A percentile compares a stretch with the other conserved stretches of the same genome.
Evolutionary conservation across 2,797 vertebrate genomes (phyloP).

Genomic region (Ambastaia sidthimunki): DNA sequence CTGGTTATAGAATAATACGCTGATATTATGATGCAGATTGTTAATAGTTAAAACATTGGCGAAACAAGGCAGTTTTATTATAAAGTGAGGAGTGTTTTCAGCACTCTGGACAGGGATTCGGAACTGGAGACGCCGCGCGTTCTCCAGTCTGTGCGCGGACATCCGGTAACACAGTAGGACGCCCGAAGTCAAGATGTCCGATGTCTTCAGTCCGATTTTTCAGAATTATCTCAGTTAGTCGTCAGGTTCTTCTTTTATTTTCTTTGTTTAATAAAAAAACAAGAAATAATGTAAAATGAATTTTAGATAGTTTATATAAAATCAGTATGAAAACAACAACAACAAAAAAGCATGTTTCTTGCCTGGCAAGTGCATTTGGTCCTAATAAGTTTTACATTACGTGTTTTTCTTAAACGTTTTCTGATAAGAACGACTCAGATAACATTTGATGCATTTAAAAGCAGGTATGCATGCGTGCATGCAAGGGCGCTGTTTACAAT

Average conservation of each 20-base stretch:
- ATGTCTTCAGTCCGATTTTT: not conserved
- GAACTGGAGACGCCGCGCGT: not conserved
- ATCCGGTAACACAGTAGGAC: not conserved
- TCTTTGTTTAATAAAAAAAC: no score
- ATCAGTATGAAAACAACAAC: no score
- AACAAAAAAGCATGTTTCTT: no score
- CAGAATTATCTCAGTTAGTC: not conserved
- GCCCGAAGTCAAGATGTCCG: not conserved
- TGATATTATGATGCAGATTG: not conserved
- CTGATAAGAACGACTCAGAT: not conserved
- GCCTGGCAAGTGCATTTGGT: not conserved
- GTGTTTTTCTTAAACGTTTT: not conserved
- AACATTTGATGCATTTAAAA: not conserved
- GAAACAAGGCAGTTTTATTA: not conserved
- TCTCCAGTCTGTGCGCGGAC: not conserved
- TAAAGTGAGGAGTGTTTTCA: slow-evolving; percentile 1
- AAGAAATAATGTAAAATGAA: not conserved
- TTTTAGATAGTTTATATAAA: not conserved
- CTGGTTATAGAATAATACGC: not conserved
- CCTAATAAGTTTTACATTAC: not conserved
- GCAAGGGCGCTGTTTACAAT: no score
- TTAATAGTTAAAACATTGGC: not conserved
- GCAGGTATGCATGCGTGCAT: not conserved
- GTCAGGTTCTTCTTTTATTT: not conserved
- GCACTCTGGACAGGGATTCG: slow-evolving; percentile 21